A percentile compares a stretch with the other conserved stretches of the same genome.
phyloP scores from a whole-genome alignment of 2,113 vertebrate species.

The Lutjanus erythropterus region DNA sequence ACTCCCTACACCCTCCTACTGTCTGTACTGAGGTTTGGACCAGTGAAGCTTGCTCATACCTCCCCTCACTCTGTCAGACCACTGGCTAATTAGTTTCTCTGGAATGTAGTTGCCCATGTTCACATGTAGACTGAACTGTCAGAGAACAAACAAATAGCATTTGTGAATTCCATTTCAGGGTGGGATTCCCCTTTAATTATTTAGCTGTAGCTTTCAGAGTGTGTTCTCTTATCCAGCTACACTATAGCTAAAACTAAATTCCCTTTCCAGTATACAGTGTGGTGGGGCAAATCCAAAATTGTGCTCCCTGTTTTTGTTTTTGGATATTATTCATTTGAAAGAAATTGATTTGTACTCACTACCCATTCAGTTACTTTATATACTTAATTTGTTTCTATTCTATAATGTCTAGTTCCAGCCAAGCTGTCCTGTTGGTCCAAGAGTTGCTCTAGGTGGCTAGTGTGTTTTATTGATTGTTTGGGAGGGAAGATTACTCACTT shows the following conservation, averaged over 20 bases:
- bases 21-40: conserved; percentile 47
- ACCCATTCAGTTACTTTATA: background rate
- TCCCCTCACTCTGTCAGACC: conserved; percentile 58
- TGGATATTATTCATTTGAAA: conserved; percentile 11
- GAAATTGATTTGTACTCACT: background rate
- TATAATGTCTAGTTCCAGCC: background rate
- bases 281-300: conserved; percentile 16
- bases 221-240: conserved; percentile 23
- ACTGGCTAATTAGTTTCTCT: conserved; percentile 69
- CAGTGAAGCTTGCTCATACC: conserved; percentile 47
- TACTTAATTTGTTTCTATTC: background rate
- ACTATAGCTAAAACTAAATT: conserved; percentile 35
- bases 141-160: conserved; percentile 62
- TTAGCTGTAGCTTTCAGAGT: conserved; percentile 49
- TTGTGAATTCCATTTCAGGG: conserved; percentile 60
- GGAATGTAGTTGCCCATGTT: conserved; percentile 65
- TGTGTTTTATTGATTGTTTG: background rate
- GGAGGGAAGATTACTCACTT: background rate
- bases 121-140: conserved; percentile 54
- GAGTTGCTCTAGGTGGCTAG: background rate
- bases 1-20: conserved; percentile 20
- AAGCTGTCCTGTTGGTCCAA: background rate
- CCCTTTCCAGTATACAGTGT: conserved; percentile 9
- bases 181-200: conserved; percentile 67
- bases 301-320: conserved; percentile 6